phyloP scores from a whole-genome alignment of 1,140 invertebrate genomes.

The Philaenus spumarius region DNA sequence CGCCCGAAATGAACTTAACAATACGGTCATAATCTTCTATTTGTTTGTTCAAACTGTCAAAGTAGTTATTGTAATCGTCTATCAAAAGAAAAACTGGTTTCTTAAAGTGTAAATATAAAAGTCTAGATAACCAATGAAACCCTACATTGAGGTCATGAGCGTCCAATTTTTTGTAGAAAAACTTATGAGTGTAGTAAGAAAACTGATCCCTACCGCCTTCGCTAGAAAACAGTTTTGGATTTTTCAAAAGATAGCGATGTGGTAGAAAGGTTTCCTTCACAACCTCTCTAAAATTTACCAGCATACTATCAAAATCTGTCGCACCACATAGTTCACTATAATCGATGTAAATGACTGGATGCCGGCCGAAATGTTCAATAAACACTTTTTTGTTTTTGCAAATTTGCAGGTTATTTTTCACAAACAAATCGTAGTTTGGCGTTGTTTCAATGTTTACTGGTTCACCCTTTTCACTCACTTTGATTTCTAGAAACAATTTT shows the following conservation, averaged over 20 bases:
- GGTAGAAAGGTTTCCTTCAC: not conserved
- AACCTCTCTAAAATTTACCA: not conserved
- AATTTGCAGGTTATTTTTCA: not conserved
- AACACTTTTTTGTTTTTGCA: not conserved
- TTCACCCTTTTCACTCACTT: constrained; percentile 1
- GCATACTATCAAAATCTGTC: not conserved
- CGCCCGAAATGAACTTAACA: too few relatives aligned
- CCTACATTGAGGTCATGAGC: not conserved
- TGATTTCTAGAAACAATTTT: constrained; percentile 11
- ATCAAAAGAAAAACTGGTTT: not conserved
- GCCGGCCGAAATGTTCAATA: not conserved
- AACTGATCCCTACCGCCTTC: not conserved
- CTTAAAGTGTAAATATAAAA: not conserved
- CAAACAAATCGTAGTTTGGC: not conserved
- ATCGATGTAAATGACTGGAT: constrained; percentile 1
- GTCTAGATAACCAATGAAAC: not conserved
- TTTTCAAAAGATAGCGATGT: not conserved
- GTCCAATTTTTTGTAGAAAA: not conserved
- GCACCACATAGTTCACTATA: not conserved
- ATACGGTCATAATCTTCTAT: too few relatives aligned
- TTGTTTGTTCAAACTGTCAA: not conserved
- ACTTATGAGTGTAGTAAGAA: not conserved
- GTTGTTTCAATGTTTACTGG: not conserved
- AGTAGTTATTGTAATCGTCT: not conserved
- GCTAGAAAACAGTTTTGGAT: not conserved